Percentiles rank a stretch among this genome's conserved stretches.
phyloP scores from a whole-genome alignment of 2,797 vertebrate genomes.

The Acanthurus lineatus region DNA sequence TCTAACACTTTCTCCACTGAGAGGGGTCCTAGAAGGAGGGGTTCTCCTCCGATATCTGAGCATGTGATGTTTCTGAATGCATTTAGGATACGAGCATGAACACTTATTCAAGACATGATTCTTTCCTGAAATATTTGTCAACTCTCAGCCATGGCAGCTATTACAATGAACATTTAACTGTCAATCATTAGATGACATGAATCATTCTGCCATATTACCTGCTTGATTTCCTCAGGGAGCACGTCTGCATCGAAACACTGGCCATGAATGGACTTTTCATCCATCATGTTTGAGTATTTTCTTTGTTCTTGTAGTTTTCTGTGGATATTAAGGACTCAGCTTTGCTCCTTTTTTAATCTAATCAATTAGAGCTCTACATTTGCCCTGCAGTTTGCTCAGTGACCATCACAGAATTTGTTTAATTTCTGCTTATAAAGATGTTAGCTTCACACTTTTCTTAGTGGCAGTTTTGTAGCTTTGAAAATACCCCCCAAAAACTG shows the following conservation, averaged over 20 bases:
- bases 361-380: not conserved
- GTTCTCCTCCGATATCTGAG: no score
- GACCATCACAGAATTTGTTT: not conserved
- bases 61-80: not conserved
- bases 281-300: not conserved
- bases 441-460: not conserved
- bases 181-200: constrained; percentile 34
- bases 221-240: constrained; percentile 47
- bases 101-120: not conserved
- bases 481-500: not conserved
- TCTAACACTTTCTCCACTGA: not conserved
- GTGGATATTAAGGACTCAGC: not conserved
- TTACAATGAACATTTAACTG: constrained; percentile 29
- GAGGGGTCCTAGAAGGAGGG: not conserved
- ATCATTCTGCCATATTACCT: constrained; percentile 18
- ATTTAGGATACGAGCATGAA: not conserved
- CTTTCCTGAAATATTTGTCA: not conserved
- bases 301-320: constrained; percentile 13
- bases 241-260: constrained; percentile 17
- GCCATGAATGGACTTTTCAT: constrained; percentile 20
- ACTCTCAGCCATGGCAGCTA: constrained; percentile 9
- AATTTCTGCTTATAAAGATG: not conserved
- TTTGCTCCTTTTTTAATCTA: not conserved
- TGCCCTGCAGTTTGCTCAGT: not conserved
- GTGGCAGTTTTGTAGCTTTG: not conserved